Conservation (phyloP, 2,888 invertebrate genomes). For the Craniophora ligustri region DNA sequence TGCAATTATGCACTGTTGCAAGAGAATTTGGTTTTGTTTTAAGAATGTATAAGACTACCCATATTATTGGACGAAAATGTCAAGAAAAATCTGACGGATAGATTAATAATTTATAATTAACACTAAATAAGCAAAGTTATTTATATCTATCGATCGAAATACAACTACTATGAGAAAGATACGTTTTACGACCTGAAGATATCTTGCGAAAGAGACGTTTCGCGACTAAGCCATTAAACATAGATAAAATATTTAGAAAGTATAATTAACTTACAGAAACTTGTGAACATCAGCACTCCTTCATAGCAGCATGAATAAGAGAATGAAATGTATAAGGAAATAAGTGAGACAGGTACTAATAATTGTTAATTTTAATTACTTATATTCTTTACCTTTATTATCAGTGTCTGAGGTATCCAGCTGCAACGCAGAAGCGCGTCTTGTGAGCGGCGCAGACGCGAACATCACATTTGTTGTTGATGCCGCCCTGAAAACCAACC, state of each 20-base stretch:
- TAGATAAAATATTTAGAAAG: too few relatives aligned
- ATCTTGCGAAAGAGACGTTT: too few relatives aligned
- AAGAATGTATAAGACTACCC: too few relatives aligned
- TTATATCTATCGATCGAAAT: too few relatives aligned
- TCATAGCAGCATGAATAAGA: slow-evolving; percentile 68
- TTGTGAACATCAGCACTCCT: slow-evolving; percentile 81
- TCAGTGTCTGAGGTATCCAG: slow-evolving; percentile 89
- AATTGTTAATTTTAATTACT: too few relatives aligned
- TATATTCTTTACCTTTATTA: slow-evolving; percentile 93
- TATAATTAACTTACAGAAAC: slow-evolving; percentile 77
- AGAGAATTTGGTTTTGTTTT: background rate
- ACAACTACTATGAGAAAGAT: too few relatives aligned
- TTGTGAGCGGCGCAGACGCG: slow-evolving; percentile 92
- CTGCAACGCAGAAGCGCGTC: slow-evolving; percentile 95
- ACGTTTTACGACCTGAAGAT: too few relatives aligned
- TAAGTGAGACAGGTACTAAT: background rate
- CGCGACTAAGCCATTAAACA: too few relatives aligned
- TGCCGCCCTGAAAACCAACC: slow-evolving; percentile 90
- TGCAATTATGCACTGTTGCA: background rate
- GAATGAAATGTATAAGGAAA: background rate
- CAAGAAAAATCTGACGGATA: too few relatives aligned
- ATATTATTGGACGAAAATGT: too few relatives aligned
- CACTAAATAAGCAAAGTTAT: too few relatives aligned
- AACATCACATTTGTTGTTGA: slow-evolving; percentile 96
- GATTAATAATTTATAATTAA: too few relatives aligned